Conservation (phyloP, 2,888 invertebrate genomes). For the Deilephila elpenor region DNA sequence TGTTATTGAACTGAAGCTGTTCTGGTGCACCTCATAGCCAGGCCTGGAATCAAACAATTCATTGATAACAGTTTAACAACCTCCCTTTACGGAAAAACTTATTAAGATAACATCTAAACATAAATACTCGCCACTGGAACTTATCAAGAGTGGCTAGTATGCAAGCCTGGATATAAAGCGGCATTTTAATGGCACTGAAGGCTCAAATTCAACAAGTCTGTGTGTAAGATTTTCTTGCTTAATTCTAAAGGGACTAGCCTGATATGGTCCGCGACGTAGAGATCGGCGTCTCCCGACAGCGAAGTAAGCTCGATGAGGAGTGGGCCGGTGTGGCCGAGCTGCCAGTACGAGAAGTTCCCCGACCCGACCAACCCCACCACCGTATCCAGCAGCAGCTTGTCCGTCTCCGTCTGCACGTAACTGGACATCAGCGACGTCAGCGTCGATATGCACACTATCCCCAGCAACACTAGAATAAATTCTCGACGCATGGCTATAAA, state of each 20-base stretch:
- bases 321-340: constrained; percentile 70
- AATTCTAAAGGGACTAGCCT: constrained; percentile 53
- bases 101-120: too few relatives aligned
- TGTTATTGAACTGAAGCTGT: constrained; percentile 75
- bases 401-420: constrained; percentile 59
- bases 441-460: constrained; percentile 70
- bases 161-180: too few relatives aligned
- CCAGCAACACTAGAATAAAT: constrained; percentile 69
- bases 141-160: too few relatives aligned
- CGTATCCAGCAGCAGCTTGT: constrained; percentile 70
- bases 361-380: constrained; percentile 70
- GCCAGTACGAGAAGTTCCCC: constrained; percentile 80
- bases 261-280: constrained; percentile 71
- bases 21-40: constrained; percentile 67
- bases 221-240: too few relatives aligned
- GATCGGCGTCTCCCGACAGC: constrained; percentile 72
- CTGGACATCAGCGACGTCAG: constrained; percentile 65
- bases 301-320: constrained; percentile 70
- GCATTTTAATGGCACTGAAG: too few relatives aligned
- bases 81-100: too few relatives aligned
- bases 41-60: constrained; percentile 56
- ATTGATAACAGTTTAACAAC: too few relatives aligned
- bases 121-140: too few relatives aligned
- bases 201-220: too few relatives aligned
- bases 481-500: constrained; percentile 64